Conservation (phyloP, 2,113 vertebrate genomes). For the Pomatostomus ruficeps region DNA sequence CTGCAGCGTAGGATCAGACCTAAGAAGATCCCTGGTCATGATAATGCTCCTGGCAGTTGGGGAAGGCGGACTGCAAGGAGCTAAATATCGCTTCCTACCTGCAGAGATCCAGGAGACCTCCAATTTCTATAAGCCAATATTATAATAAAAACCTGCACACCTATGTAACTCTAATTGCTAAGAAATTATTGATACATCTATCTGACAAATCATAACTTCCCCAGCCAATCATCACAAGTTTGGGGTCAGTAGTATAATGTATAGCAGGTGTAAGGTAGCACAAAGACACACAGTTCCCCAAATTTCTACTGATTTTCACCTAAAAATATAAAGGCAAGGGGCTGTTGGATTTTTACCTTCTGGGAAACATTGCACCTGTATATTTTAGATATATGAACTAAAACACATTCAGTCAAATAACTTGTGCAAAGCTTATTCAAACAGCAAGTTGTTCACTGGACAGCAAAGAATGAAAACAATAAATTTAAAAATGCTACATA, state of each 20-base stretch:
- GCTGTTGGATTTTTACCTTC: background rate
- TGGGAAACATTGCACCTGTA: background rate
- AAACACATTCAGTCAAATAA: background rate
- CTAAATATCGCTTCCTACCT: background rate
- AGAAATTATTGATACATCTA: background rate
- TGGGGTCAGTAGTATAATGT: background rate
- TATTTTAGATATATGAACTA: background rate
- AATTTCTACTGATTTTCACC: background rate
- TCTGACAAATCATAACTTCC: background rate
- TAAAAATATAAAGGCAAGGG: background rate
- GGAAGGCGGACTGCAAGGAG: background rate
- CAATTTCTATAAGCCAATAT: background rate
- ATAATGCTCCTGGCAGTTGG: background rate
- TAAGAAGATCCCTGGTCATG: background rate
- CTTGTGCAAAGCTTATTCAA: background rate
- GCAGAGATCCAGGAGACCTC: background rate
- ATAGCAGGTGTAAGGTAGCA: background rate
- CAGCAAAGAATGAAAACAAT: background rate
- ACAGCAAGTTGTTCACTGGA: background rate
- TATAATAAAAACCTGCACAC: background rate
- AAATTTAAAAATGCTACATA: background rate
- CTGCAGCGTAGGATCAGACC: background rate
- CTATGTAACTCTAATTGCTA: background rate
- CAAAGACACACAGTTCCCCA: background rate
- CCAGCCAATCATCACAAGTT: background rate